phyloP scores from a whole-genome alignment of 2,113 vertebrate species.

The Daphoenositta chrysoptera region DNA sequence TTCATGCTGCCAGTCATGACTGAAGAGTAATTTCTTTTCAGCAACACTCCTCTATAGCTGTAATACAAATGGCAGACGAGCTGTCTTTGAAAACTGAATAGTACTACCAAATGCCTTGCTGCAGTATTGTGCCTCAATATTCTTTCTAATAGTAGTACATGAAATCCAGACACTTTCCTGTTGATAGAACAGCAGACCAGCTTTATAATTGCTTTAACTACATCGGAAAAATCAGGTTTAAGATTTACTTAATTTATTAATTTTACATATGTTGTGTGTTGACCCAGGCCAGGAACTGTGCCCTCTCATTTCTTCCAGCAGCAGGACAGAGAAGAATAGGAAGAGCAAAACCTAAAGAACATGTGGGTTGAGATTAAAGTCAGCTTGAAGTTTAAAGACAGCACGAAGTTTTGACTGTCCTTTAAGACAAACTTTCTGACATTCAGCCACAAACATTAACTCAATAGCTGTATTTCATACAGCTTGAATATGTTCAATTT shows the following conservation, averaged over 20 bases:
- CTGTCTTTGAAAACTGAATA: neutral
- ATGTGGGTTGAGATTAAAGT: neutral
- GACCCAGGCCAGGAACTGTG: neutral
- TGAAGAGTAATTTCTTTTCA: neutral
- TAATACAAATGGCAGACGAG: neutral
- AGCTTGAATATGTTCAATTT: neutral
- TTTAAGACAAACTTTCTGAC: neutral
- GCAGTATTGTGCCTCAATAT: neutral
- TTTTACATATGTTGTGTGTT: neutral
- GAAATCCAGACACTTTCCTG: neutral
- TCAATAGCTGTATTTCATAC: neutral
- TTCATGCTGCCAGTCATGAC: neutral
- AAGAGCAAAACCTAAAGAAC: neutral
- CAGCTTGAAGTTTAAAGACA: neutral
- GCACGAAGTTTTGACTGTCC: neutral
- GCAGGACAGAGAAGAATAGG: neutral
- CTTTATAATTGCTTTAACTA: neutral
- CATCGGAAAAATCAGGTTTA: neutral
- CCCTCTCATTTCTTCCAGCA: neutral
- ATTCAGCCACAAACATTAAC: neutral
- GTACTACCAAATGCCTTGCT: neutral
- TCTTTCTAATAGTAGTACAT: neutral
- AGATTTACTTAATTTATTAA: neutral
- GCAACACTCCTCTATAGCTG: neutral
- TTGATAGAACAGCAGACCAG: neutral